These are phyloP conservation scores for Tortrix viridana DNA, from an alignment of 2,888 invertebrate genomes.

Conservation along the genomic window DNA sequence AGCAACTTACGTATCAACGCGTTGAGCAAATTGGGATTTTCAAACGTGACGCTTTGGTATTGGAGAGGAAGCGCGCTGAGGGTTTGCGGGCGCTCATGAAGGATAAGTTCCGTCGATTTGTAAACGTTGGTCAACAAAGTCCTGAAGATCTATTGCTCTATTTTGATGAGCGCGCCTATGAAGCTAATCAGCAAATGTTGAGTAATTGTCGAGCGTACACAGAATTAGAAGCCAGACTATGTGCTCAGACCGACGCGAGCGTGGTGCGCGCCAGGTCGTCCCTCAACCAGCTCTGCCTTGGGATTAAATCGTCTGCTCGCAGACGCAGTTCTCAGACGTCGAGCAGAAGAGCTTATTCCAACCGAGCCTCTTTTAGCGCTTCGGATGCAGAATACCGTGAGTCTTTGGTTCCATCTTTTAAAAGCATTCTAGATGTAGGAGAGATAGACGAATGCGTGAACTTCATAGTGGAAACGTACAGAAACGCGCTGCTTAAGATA, in stretches of 20 bases:
- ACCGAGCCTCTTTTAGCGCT: background rate
- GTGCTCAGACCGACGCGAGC: conserved; percentile 56
- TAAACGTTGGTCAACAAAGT: conserved; percentile 57
- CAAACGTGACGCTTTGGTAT: conserved; percentile 54
- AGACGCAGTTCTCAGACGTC: conserved; percentile 40
- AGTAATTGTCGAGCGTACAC: conserved; percentile 66
- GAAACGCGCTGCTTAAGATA: conserved; percentile 55
- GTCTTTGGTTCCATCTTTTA: conserved; percentile 39
- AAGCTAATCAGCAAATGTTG: conserved; percentile 70
- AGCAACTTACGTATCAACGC: conserved; percentile 48
- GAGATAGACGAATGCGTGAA: conserved; percentile 55
- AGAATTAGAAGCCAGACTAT: conserved; percentile 63
- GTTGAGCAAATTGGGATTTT: conserved; percentile 55
- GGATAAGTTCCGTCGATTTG: conserved; percentile 60
- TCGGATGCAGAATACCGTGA: conserved; percentile 7
- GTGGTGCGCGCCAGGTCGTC: conserved; percentile 53
- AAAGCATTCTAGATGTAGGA: conserved; percentile 44
- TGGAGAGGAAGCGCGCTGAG: conserved; percentile 67
- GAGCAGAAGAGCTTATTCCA: no score
- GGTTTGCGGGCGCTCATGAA: conserved; percentile 59
- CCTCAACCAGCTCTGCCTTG: conserved; percentile 63
- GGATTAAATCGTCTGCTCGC: conserved; percentile 44
- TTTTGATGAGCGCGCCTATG: conserved; percentile 67
- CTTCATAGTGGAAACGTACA: conserved; percentile 60
- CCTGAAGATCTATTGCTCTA: conserved; percentile 67